Evolutionary conservation across 2,888 invertebrate species (phyloP).

Genomic region (Gymnoscelis rufifasciata): DNA sequence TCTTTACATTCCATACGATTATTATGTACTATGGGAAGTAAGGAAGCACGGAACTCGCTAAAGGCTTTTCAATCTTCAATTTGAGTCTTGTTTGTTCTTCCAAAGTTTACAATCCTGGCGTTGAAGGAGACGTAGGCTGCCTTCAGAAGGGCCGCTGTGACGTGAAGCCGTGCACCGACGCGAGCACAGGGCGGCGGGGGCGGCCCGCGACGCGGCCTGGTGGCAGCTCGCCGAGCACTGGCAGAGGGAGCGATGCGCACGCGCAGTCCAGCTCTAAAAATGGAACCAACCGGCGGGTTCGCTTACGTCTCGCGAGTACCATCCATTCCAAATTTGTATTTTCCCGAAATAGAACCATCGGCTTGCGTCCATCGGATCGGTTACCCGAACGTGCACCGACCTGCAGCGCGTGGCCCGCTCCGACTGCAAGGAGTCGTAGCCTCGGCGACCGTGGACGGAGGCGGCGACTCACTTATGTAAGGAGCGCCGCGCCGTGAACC

Average conservation of each 20-base stretch:
- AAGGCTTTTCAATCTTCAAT: conserved; percentile 65
- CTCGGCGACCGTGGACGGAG: conserved; percentile 37
- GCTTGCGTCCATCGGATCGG: conserved; percentile 76
- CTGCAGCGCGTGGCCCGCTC: conserved; percentile 60
- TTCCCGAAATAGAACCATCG: conserved; percentile 85
- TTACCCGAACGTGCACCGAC: conserved; percentile 75
- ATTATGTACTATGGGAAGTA: conserved; percentile 94
- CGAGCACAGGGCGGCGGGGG: conserved; percentile 48
- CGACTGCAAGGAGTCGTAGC: conserved; percentile 49
- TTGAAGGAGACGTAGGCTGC: conserved; percentile 26
- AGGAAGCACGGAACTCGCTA: conserved; percentile 95
- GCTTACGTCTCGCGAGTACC: conserved; percentile 76
- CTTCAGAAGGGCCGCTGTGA: conserved; percentile 32
- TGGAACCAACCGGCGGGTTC: conserved; percentile 76
- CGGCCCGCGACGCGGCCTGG: conserved; percentile 69
- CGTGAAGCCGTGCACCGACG: conserved; percentile 21
- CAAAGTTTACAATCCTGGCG: conserved; percentile 25
- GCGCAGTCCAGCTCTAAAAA: conserved; percentile 79
- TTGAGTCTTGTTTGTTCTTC: conserved; percentile 39
- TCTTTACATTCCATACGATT: conserved; percentile 98
- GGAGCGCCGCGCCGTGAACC: conserved; percentile 63
- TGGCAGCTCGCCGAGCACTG: conserved; percentile 72
- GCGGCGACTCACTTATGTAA: conserved; percentile 60
- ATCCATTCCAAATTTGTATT: conserved; percentile 89
- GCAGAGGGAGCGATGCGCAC: conserved; percentile 70